Conservation (phyloP, 2,113 vertebrate species). For the Platycercus adscitus region DNA sequence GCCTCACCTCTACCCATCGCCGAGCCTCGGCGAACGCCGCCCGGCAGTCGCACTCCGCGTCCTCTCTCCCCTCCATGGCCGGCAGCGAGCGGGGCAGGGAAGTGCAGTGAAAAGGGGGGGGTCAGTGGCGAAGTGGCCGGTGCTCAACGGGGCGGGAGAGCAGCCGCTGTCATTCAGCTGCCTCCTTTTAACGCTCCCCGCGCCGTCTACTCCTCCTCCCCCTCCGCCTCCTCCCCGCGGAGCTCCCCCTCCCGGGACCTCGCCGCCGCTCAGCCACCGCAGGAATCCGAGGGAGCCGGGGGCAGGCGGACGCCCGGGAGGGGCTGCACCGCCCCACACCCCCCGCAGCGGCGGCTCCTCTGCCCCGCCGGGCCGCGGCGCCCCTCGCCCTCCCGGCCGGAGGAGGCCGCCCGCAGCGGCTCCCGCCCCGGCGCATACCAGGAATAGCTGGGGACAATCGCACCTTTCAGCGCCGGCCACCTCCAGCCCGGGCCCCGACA, state of each 20-base stretch:
- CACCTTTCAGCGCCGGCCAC: neutral
- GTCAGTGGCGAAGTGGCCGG: neutral
- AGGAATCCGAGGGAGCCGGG: neutral
- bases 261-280: neutral
- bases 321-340: neutral
- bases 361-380: neutral
- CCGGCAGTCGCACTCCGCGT: conserved; percentile 73
- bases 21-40: conserved; percentile 84
- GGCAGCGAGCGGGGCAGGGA: neutral
- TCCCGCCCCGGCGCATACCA: neutral
- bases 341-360: neutral
- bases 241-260: neutral
- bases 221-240: neutral
- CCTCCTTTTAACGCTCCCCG: conserved; percentile 39
- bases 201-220: conserved; percentile 11
- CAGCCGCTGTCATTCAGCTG: conserved; percentile 7
- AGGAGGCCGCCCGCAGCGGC: neutral
- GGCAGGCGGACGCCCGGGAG: neutral
- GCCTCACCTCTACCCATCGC: conserved; percentile 91
- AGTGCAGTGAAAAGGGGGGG: neutral
- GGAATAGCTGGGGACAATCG: conserved; percentile 4
- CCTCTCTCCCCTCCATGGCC: conserved; percentile 84
- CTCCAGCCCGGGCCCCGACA: neutral
- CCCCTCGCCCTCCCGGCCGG: neutral
- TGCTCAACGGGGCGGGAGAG: neutral